Conservation (phyloP, 2,888 invertebrate species). For the Brachycybe producta region DNA sequence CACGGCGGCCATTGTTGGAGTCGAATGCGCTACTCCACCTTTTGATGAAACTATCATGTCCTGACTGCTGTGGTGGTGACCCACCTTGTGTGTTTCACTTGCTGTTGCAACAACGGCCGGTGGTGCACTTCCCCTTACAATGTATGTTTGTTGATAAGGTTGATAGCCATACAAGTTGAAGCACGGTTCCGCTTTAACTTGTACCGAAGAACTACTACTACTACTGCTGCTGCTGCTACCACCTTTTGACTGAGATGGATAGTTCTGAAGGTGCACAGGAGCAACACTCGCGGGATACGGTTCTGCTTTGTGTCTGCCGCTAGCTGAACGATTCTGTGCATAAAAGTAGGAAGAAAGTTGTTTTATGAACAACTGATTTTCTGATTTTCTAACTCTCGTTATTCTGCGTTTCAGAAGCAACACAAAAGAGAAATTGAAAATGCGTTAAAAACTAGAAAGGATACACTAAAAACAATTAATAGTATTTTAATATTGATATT, state of each 20-base stretch:
- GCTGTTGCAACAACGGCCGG: not conserved
- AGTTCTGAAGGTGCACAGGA: not conserved
- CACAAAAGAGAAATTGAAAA: too few relatives aligned
- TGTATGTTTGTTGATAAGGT: slow-evolving; percentile 32
- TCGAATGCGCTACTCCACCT: too few relatives aligned
- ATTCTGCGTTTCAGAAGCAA: too few relatives aligned
- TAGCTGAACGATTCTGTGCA: too few relatives aligned
- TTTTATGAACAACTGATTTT: too few relatives aligned
- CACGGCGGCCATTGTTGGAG: slow-evolving; percentile 5
- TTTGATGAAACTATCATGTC: too few relatives aligned
- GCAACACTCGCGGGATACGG: slow-evolving; percentile 3
- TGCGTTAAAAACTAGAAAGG: too few relatives aligned
- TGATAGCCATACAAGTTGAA: slow-evolving; percentile 36
- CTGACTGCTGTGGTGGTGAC: slow-evolving; percentile 5
- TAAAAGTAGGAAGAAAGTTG: not conserved
- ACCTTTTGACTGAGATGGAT: not conserved
- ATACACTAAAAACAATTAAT: too few relatives aligned
- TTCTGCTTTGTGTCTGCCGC: not conserved
- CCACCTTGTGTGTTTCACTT: not conserved
- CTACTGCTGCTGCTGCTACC: not conserved
- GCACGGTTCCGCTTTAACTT: slow-evolving; percentile 20
- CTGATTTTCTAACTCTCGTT: too few relatives aligned
- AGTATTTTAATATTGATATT: too few relatives aligned
- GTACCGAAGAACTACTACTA: too few relatives aligned
- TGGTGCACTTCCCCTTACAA: slow-evolving; percentile 25